Evolutionary conservation across 2,113 vertebrate species (phyloP).

Genomic region (Euleptes europaea): DNA sequence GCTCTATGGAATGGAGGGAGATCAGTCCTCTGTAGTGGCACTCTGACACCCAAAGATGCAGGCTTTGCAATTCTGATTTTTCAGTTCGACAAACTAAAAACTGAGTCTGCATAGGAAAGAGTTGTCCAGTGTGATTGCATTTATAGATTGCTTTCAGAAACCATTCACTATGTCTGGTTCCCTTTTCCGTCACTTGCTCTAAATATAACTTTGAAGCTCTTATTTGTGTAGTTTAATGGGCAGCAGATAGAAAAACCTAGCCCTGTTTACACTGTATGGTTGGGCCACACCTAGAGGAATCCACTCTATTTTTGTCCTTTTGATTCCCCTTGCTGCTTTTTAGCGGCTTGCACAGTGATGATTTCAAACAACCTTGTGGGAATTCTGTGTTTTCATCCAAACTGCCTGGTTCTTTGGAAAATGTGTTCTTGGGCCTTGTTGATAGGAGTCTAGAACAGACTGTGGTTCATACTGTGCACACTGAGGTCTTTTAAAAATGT

Average conservation of each 20-base stretch:
- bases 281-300: constrained; percentile 42
- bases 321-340: background rate
- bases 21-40: no score
- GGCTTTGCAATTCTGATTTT: background rate
- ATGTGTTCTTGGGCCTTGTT: background rate
- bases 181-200: background rate
- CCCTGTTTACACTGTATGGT: constrained; percentile 15
- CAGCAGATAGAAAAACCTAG: constrained; percentile 21
- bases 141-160: constrained; percentile 44
- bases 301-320: constrained; percentile 6
- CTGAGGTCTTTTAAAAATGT: constrained; percentile 10
- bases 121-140: background rate
- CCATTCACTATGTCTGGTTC: background rate
- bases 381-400: background rate
- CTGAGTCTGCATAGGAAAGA: background rate
- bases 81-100: background rate
- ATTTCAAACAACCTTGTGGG: background rate
- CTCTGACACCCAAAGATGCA: background rate
- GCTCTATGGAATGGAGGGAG: background rate
- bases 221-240: constrained; percentile 34
- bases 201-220: constrained; percentile 33
- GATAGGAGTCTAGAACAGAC: constrained; percentile 1
- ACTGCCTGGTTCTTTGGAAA: background rate
- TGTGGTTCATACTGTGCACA: background rate
- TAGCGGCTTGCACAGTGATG: background rate